Percentiles rank a stretch among this genome's conserved stretches.
Evolutionary conservation across 2,888 invertebrate species (phyloP).

Genomic region (Nephrotoma appendiculata): DNA sequence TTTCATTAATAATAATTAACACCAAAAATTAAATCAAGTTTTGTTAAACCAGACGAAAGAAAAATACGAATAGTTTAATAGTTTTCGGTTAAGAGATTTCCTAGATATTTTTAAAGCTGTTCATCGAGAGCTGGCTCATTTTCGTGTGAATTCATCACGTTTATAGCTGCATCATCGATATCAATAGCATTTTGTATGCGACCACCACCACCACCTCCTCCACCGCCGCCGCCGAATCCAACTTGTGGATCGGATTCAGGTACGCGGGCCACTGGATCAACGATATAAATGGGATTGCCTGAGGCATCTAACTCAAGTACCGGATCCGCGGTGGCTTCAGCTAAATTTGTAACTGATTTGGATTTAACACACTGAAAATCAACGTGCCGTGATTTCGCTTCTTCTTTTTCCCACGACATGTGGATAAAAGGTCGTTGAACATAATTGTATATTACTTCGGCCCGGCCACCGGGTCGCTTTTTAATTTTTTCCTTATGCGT

Average conservation of each 20-base stretch:
- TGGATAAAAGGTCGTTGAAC: conserved; percentile 98
- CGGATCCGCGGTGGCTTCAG: conserved; percentile 88
- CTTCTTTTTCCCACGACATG: conserved; percentile 92
- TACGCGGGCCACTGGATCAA: conserved; percentile 28
- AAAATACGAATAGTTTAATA: background rate
- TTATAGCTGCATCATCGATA: conserved; percentile 24
- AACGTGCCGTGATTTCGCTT: conserved; percentile 96
- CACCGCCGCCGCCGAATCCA: background rate
- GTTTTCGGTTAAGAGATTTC: background rate
- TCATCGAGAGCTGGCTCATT: conserved; percentile 20
- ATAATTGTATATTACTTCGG: conserved; percentile 97
- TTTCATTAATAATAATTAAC: background rate
- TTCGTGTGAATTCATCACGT: conserved; percentile 22
- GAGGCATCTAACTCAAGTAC: conserved; percentile 34
- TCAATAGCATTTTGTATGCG: conserved; percentile 15
- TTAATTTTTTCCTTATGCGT: conserved; percentile 99
- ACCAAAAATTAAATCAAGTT: background rate
- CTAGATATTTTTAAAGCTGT: background rate
- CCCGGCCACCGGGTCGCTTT: conserved; percentile 83
- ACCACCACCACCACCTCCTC: conserved; percentile 20
- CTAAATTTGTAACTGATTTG: conserved; percentile 92
- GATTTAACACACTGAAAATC: conserved; percentile 99
- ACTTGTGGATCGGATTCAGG: conserved; percentile 10
- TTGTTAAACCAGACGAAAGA: background rate
- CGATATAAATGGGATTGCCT: conserved; percentile 13